These are phyloP conservation scores for Cephus sareptanus DNA, from an alignment of 2,888 invertebrate species.

Conservation along the genomic window DNA sequence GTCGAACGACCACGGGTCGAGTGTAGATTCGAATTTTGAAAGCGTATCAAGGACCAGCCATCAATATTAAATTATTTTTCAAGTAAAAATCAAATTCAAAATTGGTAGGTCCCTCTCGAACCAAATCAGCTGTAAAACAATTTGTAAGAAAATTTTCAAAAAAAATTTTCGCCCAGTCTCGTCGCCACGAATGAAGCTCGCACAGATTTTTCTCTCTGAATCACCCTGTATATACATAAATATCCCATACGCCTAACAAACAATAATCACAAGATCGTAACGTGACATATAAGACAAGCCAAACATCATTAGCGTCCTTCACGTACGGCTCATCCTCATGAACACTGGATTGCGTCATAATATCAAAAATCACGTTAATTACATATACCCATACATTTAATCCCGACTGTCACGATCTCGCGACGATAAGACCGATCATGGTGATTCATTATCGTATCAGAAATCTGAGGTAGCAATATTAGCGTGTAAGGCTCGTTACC, in stretches of 20 bases:
- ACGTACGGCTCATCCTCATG: not conserved
- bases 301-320: not conserved
- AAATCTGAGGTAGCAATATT: not conserved
- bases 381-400: not conserved
- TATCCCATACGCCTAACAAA: not conserved
- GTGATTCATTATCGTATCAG: not conserved
- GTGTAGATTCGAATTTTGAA: not conserved
- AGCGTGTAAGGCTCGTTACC: not conserved
- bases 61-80: not conserved
- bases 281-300: not conserved
- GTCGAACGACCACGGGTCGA: not conserved
- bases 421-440: not conserved
- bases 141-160: no score
- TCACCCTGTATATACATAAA: not conserved
- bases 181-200: no score
- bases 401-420: not conserved
- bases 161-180: no score
- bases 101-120: rapidly evolving
- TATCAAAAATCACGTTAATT: not conserved
- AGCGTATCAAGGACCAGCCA: no score
- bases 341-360: not conserved
- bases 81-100: not conserved
- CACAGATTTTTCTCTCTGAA: no score
- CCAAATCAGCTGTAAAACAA: no score
- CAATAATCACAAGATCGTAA: not conserved